These are phyloP conservation scores for Chelonoidis abingdonii DNA, from an alignment of 2,113 vertebrate species.

Conservation along the genomic window DNA sequence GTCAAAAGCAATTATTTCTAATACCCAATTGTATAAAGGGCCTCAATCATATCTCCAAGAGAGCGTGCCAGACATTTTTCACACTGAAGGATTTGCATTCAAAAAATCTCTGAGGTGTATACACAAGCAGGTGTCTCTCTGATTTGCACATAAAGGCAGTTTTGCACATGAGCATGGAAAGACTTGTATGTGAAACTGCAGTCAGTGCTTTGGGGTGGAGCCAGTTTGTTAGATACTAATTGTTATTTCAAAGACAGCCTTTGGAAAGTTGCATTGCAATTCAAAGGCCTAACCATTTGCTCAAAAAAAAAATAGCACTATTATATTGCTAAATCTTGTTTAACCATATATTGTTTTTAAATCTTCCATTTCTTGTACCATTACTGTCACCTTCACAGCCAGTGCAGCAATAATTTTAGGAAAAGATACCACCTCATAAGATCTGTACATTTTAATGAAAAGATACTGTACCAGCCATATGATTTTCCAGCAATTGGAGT, in stretches of 20 bases:
- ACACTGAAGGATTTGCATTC: background rate
- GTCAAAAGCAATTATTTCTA: background rate
- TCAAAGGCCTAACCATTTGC: background rate
- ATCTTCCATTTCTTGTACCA: background rate
- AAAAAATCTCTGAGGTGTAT: background rate
- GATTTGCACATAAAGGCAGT: background rate
- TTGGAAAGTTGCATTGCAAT: background rate
- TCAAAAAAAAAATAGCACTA: background rate
- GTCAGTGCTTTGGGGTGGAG: background rate
- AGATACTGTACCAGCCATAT: background rate
- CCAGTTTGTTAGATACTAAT: background rate
- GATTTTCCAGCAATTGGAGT: slow-evolving; percentile 23
- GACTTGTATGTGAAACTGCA: background rate
- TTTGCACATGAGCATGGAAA: background rate
- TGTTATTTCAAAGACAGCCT: background rate
- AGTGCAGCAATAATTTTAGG: background rate
- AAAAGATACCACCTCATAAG: background rate
- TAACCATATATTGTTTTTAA: background rate
- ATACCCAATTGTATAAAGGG: background rate
- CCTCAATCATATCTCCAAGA: background rate
- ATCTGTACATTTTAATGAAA: background rate
- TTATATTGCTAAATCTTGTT: background rate
- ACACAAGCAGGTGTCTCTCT: background rate
- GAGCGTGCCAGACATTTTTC: background rate
- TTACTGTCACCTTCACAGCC: background rate